Evolutionary conservation across 64 coral and sea anemone species (phyloP), one percentile per base, ranked within the genome.

Genomic region (Pachyseris speciosa): DNA sequence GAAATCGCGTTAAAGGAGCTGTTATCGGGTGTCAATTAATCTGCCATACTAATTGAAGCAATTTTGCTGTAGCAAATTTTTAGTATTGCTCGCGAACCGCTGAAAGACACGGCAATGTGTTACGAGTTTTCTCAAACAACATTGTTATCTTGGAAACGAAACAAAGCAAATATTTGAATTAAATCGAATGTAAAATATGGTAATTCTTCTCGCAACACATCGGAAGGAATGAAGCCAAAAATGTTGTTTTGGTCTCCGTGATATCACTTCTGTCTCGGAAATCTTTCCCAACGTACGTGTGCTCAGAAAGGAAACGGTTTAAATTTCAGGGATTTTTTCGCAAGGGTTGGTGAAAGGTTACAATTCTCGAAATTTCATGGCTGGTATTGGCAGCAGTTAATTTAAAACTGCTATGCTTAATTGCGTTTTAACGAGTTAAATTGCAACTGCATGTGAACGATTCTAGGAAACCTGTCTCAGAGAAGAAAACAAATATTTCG

Each of bases 131-230:
- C 4, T 22, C 17, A 47, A 47, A 47, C 44, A 47, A 20, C 52
- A 20, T 57, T 57, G 19, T n/a, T n/a, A n/a, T n/a, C n/a, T n/a
- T n/a, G n/a, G n/a, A 19, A 20, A 4, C 52, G 70, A 74, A 22
- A 25, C 37, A 47, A 74, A 74, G n/a, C 24, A 42, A 74, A 28
- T 39, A 43, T 44, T 74, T 74, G 34, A 44, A 26, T 37, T 11
- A 74, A 27, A 9, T 71, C 67, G 39, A 71, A 39, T 22, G 10
- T 74, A 44, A 74, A 44, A 74, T 44, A 74, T 72, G 69, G 37
- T 72, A 74, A 28, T 74, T 2, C 45, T 20, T 8, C 22, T 57
- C 7, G 68, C 19, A 72, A 25, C 19, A 26, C 3, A 44, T 9
- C 8, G 20, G 40, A 28, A 40, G 22, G 22, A n/a, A 11, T 4